Base-by-base conservation (phyloP, 2,888 invertebrate species). In the Argynnis bischoffii region DNA sequence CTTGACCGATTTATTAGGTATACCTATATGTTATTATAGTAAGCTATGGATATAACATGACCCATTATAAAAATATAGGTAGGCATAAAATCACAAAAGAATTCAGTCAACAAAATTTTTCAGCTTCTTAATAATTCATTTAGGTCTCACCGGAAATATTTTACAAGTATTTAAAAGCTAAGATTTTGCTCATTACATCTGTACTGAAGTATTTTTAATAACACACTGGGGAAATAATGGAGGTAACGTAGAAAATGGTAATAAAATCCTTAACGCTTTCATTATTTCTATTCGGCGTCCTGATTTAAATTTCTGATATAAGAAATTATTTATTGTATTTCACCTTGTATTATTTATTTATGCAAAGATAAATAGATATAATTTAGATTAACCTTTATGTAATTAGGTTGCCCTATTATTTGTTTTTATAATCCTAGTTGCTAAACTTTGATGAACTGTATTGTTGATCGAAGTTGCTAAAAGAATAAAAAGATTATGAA, bases 201-300 rank as follows among this genome's bases (percentile, higher is more conserved):
- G 46, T 15, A 13, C 46, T 46, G 59, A 59, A 67, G 73, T 66
- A 69, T 72, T 75, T 78, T 78, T 74, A 76, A 70, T 66, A 69
- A 71, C 70, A 71, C 77, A 70, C 71, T 14, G 55, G 77, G 77
- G 79, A 79, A 79, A 78, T 81, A 76, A 75, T 75, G 71, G 68
- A 73, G 74, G 72, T 66, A 67, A 66, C 64, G 66, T 68, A 67
- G 51, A 47, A 64, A 73, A 66, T 73, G 63, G 56, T 67, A 71
- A 72, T 72, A 66, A 68, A 75, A 74, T 55, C 69, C 55, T 68
- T 63, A 72, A 54, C 63, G 67, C 50, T 61, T 67, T 63, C 8
- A 63, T 64, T 55, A 70, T 66, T 51, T 35, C 48, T 14, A 51
- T 18, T 61, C 41, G 15, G 11, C 41, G 41, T 5, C 18, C 35